Percentiles rank a stretch among this genome's conserved stretches.
These are phyloP conservation scores for Drosophila parabipectinata DNA, from an alignment of 1,140 invertebrate genomes.

Conservation along the genomic window DNA sequence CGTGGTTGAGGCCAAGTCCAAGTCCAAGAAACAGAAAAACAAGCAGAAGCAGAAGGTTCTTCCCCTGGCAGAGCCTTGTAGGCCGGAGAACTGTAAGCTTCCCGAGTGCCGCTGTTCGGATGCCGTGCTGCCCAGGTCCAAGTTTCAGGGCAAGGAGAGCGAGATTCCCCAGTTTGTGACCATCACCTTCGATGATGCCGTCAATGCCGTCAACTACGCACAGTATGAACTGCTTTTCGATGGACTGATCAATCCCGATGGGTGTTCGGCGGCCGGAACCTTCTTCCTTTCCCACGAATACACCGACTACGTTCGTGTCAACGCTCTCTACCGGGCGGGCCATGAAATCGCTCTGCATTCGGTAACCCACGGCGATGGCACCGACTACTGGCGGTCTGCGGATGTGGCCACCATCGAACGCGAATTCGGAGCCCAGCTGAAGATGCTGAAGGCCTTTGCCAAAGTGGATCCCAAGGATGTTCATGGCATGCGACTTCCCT, in stretches of 20 bases:
- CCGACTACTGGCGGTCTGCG: slow-evolving; percentile 85
- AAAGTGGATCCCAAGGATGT: slow-evolving; percentile 85
- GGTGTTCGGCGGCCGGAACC: slow-evolving; percentile 87
- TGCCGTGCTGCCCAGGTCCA: slow-evolving; percentile 65
- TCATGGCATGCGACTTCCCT: slow-evolving; percentile 87
- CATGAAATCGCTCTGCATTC: slow-evolving; percentile 90
- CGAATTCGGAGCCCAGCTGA: slow-evolving; percentile 86
- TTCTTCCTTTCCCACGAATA: slow-evolving; percentile 89
- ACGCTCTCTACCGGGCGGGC: slow-evolving; percentile 87
- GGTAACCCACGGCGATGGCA: slow-evolving; percentile 85
- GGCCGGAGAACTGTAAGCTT: slow-evolving; percentile 75
- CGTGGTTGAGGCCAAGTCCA: slow-evolving; percentile 35
- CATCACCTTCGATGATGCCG: slow-evolving; percentile 89
- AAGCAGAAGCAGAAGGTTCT: slow-evolving; percentile 43
- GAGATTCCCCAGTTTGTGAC: slow-evolving; percentile 85
- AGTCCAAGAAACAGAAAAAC: slow-evolving; percentile 51
- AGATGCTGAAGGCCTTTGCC: slow-evolving; percentile 85
- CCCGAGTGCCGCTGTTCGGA: slow-evolving; percentile 85
- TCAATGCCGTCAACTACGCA: slow-evolving; percentile 88
- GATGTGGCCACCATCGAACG: slow-evolving; percentile 83
- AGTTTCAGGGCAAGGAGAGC: slow-evolving; percentile 66
- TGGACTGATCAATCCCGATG: slow-evolving; percentile 87
- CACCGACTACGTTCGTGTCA: slow-evolving; percentile 87
- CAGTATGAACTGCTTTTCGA: slow-evolving; percentile 87
- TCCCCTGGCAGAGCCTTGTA: slow-evolving; percentile 54